Evolutionary conservation across 2,797 vertebrate genomes (phyloP).

Genomic region (Spondyliosoma cantharus): DNA sequence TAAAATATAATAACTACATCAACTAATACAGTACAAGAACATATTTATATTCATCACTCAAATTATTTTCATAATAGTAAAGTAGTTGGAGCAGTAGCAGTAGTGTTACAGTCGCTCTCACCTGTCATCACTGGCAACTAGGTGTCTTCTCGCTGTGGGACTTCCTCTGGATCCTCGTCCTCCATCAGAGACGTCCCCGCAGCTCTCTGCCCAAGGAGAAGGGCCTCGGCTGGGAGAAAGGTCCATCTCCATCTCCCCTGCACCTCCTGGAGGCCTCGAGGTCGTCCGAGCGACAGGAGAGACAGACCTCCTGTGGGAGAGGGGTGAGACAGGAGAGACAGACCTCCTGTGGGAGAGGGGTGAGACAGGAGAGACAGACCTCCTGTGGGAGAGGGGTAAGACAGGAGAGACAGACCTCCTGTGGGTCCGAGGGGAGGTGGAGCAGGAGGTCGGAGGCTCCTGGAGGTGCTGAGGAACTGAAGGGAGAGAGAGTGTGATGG

Average conservation of each 20-base stretch:
- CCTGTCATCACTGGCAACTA: constrained; percentile 34
- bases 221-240: constrained; percentile 10
- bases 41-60: too few species aligned
- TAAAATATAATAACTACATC: too few species aligned
- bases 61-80: neutral
- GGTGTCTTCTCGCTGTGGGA: constrained; percentile 20
- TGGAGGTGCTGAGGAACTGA: constrained; percentile 34
- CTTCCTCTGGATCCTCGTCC: constrained; percentile 15
- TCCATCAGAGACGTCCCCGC: constrained; percentile 11
- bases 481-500: neutral
- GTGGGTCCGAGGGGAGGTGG: constrained; percentile 6
- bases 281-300: constrained; percentile 2
- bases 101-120: neutral
- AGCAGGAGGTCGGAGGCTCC: constrained; percentile 6
- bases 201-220: constrained; percentile 25
- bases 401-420: constrained; percentile 18
- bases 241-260: constrained; percentile 48
- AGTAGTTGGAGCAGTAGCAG: neutral
- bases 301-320: constrained; percentile 20
- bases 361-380: constrained; percentile 17
- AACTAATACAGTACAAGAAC: too few species aligned
- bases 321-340: constrained; percentile 13
- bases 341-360: constrained; percentile 12
- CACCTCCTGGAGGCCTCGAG: constrained; percentile 8
- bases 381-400: constrained; percentile 4